These are phyloP conservation scores for Basileuterus tristriatus DNA, from an alignment of 2,797 vertebrate species.

Conservation along the genomic window DNA sequence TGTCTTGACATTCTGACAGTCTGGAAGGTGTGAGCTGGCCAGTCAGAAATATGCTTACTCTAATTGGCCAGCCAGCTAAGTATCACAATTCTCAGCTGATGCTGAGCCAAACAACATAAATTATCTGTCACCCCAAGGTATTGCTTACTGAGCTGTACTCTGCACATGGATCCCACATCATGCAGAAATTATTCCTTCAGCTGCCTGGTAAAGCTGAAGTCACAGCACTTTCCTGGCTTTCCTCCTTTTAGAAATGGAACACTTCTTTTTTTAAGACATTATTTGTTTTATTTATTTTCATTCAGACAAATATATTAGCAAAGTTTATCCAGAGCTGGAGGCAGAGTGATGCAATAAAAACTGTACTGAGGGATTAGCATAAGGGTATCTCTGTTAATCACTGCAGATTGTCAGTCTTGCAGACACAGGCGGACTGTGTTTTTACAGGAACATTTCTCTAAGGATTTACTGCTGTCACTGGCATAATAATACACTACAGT, in stretches of 20 bases:
- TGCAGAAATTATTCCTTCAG: not conserved
- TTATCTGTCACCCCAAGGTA: not conserved
- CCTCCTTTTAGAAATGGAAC: not conserved
- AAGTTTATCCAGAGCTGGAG: not conserved
- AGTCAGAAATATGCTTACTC: not conserved
- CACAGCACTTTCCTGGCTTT: not conserved
- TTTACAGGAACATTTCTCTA: not conserved
- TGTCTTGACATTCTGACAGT: rapidly evolving
- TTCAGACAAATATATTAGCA: not conserved
- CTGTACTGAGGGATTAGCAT: not conserved
- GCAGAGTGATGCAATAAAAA: not conserved
- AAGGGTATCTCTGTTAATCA: not conserved
- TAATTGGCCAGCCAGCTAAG: not conserved
- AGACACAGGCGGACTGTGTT: not conserved
- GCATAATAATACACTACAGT: not conserved
- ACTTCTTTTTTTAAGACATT: not conserved
- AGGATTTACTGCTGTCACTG: not conserved
- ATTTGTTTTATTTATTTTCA: not conserved
- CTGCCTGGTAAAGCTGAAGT: not conserved
- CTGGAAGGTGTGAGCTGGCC: not conserved
- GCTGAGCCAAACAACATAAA: not conserved
- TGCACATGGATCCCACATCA: not conserved
- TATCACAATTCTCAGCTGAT: not conserved
- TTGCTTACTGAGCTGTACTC: not conserved
- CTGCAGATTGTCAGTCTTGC: not conserved